Percentiles rank a stretch among this genome's conserved stretches.
phyloP scores from a whole-genome alignment of 2,113 vertebrate species.

The Pelmatolapia mariae region DNA sequence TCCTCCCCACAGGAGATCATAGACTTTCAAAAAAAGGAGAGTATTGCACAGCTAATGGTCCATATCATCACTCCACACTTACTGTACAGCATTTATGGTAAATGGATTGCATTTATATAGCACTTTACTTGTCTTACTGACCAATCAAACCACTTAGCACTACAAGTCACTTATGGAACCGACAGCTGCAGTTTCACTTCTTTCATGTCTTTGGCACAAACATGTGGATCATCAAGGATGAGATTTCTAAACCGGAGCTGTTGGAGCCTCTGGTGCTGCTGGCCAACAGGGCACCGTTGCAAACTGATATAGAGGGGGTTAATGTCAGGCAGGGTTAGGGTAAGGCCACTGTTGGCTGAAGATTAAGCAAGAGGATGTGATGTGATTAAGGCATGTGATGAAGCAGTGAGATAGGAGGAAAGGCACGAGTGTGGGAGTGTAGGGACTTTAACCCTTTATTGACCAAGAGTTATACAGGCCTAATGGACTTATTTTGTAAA shows the following conservation, averaged over 20 bases:
- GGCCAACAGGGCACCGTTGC: neutral
- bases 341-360: neutral
- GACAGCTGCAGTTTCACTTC: neutral
- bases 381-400: neutral
- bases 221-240: neutral
- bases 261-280: neutral
- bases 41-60: neutral
- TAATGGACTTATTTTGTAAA: neutral
- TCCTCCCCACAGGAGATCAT: neutral
- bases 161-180: neutral
- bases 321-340: neutral
- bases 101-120: neutral
- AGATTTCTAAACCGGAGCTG: neutral
- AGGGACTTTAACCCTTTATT: neutral
- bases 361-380: neutral
- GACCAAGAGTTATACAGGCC: neutral
- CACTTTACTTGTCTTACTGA: neutral
- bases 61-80: neutral
- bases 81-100: neutral
- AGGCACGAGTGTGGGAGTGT: neutral
- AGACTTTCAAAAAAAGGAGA: neutral
- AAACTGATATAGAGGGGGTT: neutral
- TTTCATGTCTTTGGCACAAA: neutral
- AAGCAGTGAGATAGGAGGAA: neutral
- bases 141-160: neutral